Conservation (phyloP, 1,140 invertebrate genomes). For the Drosophila guanche region DNA sequence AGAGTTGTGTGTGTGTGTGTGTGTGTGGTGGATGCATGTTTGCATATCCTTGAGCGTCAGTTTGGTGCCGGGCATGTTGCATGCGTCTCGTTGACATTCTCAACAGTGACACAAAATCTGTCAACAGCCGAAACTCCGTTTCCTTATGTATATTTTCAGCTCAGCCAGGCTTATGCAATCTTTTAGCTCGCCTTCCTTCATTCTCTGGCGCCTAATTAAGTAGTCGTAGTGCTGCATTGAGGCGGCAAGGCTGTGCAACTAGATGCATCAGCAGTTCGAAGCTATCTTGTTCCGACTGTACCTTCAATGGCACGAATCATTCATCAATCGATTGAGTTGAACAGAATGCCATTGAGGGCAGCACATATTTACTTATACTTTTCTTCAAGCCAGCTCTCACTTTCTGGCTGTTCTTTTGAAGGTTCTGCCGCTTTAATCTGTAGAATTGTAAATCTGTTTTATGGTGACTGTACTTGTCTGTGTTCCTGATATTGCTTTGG, state of each 20-base stretch:
- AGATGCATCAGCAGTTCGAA: too few relatives aligned
- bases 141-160: conserved; percentile 15
- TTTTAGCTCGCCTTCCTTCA: conserved; percentile 17
- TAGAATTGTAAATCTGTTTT: too few relatives aligned
- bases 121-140: background rate
- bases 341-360: too few relatives aligned
- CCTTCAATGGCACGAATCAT: too few relatives aligned
- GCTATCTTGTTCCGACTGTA: too few relatives aligned
- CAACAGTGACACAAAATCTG: conserved; percentile 22
- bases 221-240: conserved; percentile 3
- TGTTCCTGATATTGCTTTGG: too few relatives aligned
- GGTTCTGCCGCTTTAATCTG: too few relatives aligned
- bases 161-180: conserved; percentile 53
- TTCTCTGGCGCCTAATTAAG: conserved; percentile 22
- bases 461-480: too few relatives aligned
- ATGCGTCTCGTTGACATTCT: conserved; percentile 69
- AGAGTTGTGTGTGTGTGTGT: background rate
- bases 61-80: conserved; percentile 53
- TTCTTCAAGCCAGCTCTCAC: too few relatives aligned
- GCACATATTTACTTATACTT: too few relatives aligned
- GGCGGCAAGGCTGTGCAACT: conserved; percentile 23
- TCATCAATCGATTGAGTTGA: too few relatives aligned
- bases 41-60: conserved; percentile 68
- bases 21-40: conserved; percentile 24
- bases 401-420: too few relatives aligned